Evolutionary conservation across 2,113 vertebrate species (phyloP).

Genomic region (Rhea pennata): DNA sequence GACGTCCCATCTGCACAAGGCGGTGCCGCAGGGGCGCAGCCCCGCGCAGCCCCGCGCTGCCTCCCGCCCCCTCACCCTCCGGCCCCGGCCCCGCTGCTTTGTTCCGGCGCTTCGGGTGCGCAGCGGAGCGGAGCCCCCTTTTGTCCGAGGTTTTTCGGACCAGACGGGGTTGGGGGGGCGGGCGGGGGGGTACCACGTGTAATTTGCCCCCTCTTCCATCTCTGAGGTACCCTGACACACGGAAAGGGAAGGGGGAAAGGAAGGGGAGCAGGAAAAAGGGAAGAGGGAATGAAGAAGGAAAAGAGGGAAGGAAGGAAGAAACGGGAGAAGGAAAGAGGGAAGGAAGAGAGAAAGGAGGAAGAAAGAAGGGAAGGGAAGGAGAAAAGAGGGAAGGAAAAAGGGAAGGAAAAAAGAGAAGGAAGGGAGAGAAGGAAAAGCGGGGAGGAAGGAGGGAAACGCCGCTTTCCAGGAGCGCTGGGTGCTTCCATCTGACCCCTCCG

Average conservation of each 20-base stretch:
- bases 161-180: background rate
- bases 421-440: background rate
- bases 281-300: too few relatives aligned
- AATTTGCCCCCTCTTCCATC: background rate
- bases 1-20: slow-evolving; percentile 51
- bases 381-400: too few relatives aligned
- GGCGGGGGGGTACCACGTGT: background rate
- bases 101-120: background rate
- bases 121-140: background rate
- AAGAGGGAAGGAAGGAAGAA: too few relatives aligned
- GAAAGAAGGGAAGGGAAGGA: background rate
- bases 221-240: too few relatives aligned
- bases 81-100: background rate
- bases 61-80: background rate
- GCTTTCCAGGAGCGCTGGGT: background rate
- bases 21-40: background rate
- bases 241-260: too few relatives aligned
- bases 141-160: background rate
- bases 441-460: background rate
- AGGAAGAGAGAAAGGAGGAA: too few relatives aligned
- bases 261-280: too few relatives aligned
- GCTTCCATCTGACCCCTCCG: too few relatives aligned
- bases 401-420: background rate
- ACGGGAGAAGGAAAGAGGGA: background rate
- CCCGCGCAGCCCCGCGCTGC: background rate